These are phyloP conservation scores for Diacarnus erythraeanus DNA, from an alignment of 37 sponge, comb jelly and placozoan species.

Conservation along the genomic window DNA sequence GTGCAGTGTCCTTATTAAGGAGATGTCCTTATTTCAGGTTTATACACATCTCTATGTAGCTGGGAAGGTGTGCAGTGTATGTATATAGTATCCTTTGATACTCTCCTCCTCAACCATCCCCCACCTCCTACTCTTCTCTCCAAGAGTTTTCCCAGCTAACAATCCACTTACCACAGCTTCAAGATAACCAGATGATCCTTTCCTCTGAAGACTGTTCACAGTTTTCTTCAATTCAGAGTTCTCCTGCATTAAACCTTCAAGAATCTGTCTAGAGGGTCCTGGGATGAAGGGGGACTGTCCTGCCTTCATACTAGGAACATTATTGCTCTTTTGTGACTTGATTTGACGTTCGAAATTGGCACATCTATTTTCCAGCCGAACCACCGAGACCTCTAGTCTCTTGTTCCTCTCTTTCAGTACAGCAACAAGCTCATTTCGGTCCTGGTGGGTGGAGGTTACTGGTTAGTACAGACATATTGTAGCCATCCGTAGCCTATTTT, in stretches of 20 bases:
- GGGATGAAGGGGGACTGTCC: constrained; percentile 53
- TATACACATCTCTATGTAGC: no score
- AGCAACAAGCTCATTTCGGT: constrained; percentile 34
- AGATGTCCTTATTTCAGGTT: no score
- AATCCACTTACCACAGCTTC: constrained; percentile 66
- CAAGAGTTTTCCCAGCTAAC: neutral
- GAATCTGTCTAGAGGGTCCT: constrained; percentile 62
- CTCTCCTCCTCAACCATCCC: no score
- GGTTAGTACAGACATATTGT: no score
- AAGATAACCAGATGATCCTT: constrained; percentile 55
- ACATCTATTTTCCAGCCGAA: constrained; percentile 65
- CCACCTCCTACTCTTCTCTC: neutral
- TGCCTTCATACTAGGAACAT: neutral
- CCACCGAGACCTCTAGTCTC: constrained; percentile 64
- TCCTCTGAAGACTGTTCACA: constrained; percentile 49
- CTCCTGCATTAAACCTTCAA: constrained; percentile 69
- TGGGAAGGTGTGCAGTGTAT: no score
- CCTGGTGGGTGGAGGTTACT: no score
- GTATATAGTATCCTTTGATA: no score
- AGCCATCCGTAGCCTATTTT: no score
- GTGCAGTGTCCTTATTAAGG: no score
- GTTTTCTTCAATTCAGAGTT: constrained; percentile 69
- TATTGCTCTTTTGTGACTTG: constrained; percentile 20
- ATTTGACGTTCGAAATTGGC: constrained; percentile 59
- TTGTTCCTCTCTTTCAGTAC: constrained; percentile 53